Conservation (phyloP, 2,888 invertebrate species). For the Dinocampus coccinellae region DNA sequence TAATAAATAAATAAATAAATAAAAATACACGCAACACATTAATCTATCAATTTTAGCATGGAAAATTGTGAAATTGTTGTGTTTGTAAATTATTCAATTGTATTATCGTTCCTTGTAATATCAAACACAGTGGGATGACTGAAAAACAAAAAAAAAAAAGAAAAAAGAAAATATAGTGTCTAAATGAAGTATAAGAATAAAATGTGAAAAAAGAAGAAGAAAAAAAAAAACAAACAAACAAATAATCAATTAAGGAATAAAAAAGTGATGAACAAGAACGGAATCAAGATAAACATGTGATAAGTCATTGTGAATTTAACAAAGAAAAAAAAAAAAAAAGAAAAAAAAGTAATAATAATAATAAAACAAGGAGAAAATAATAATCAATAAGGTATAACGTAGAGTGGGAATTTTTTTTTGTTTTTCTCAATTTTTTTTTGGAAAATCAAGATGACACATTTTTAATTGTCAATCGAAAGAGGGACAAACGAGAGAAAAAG, state of each 20-base stretch:
- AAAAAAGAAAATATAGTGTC: slow-evolving; percentile 46
- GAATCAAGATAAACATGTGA: slow-evolving; percentile 65
- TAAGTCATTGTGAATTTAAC: slow-evolving; percentile 65
- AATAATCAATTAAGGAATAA: slow-evolving; percentile 34
- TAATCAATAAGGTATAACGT: slow-evolving; percentile 6
- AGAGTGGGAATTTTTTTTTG: slow-evolving; percentile 15
- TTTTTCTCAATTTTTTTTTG: slow-evolving; percentile 16
- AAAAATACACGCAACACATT: slow-evolving; percentile 15
- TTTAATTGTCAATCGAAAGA: not conserved
- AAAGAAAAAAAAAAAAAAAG: not conserved
- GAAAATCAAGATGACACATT: not conserved
- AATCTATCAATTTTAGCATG: slow-evolving; percentile 50
- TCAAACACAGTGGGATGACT: slow-evolving; percentile 65
- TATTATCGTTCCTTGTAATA: slow-evolving; percentile 68
- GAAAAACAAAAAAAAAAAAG: slow-evolving; percentile 64
- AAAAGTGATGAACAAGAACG: slow-evolving; percentile 33
- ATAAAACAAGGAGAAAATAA: slow-evolving; percentile 19
- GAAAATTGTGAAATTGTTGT: slow-evolving; percentile 59
- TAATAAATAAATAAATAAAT: slow-evolving; percentile 38
- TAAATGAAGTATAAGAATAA: slow-evolving; percentile 40
- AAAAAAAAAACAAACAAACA: slow-evolving; percentile 38
- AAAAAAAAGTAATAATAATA: not conserved
- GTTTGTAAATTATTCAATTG: slow-evolving; percentile 67
- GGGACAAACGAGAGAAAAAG: slow-evolving; percentile 5
- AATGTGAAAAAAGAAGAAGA: slow-evolving; percentile 31